Base-by-base conservation (phyloP, 2,888 invertebrate genomes). In the Drosophila emarginata region DNA sequence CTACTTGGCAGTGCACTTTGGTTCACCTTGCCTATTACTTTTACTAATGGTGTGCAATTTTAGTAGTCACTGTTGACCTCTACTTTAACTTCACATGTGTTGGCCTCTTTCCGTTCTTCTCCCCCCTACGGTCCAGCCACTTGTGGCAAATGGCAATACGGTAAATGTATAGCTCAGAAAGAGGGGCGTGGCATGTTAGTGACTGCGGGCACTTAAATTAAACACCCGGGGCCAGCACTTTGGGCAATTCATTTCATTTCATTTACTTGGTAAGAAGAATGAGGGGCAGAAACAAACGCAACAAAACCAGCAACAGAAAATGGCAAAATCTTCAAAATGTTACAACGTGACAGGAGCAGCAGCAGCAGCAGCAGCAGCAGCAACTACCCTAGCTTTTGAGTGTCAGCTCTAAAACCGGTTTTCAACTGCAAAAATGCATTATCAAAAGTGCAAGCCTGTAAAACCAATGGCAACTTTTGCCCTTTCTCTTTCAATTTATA, bases 21-120 rank as follows among this genome's bases (percentile, higher is more conserved):
- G 80, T 78, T 80, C 82, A 80, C 72, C 78, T 82, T 77, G 82
- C 78, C 85, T 81, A 82, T 82, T 82, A 82, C 85, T 82, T 80
- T 64, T 82, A 70, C 82, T 82, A 82, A 82, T 82, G 82, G 82
- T 74, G 80, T 74, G 82, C 85, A 81, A 81, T 84, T 78, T 78
- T 67, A 77, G 69, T 61, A 36, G 32, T 72, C 51, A 66, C 28
- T 63, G 62, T 39, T 50, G 18, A 12, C 21, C 23, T 21, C 45
- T 11, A 45, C 18, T 14, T 36, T 32, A 9, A 32, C 45, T 45
- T 12, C 45, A 45, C 45, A 45, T 45, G 45, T 45, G 45, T 9
- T 9, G 4, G n/a, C n/a, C n/a, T n/a, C n/a, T n/a, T n/a, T n/a
- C n/a, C n/a, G n/a, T n/a, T n/a, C n/a, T n/a, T n/a, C n/a, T n/a